Percentiles rank a stretch among this genome's conserved stretches.
Evolutionary conservation across 2,113 vertebrate species (phyloP).

Genomic region (Rousettus leschenaultii): DNA sequence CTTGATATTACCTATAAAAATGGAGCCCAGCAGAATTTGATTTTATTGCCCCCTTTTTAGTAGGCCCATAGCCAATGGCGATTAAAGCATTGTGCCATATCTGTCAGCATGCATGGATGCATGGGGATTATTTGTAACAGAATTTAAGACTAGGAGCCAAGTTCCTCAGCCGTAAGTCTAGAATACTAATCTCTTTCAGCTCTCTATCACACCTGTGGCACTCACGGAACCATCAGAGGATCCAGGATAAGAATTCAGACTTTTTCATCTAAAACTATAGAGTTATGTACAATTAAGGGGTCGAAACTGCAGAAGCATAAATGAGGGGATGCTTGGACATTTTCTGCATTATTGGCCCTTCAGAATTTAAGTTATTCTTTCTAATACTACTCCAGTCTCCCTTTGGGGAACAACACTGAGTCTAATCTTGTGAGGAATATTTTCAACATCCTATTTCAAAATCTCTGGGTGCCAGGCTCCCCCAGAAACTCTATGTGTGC

Average conservation of each 20-base stretch:
- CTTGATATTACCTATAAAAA: constrained; percentile 80
- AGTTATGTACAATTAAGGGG: not conserved
- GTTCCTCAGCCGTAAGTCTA: constrained; percentile 67
- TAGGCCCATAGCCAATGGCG: constrained; percentile 78
- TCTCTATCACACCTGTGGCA: not conserved
- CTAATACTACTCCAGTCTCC: not conserved
- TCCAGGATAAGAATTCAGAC: not conserved
- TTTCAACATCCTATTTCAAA: not conserved
- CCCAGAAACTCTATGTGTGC: not conserved
- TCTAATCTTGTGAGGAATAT: not conserved
- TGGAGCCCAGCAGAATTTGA: constrained; percentile 78
- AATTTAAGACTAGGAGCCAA: constrained; percentile 79
- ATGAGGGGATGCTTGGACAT: not conserved
- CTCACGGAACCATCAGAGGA: not conserved
- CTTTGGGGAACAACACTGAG: not conserved
- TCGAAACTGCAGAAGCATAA: not conserved
- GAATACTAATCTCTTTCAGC: constrained; percentile 76
- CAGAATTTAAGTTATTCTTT: not conserved
- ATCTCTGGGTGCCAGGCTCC: not conserved
- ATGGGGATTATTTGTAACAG: constrained; percentile 81
- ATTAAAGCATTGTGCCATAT: constrained; percentile 79
- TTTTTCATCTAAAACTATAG: not conserved
- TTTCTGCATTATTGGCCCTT: not conserved
- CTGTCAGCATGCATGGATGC: constrained; percentile 77
- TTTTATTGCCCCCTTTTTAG: constrained; percentile 83